Base-by-base conservation (phyloP, 30 jellyfish, hydroid and myxozoan genomes). In the Aurelia sp. region DNA sequence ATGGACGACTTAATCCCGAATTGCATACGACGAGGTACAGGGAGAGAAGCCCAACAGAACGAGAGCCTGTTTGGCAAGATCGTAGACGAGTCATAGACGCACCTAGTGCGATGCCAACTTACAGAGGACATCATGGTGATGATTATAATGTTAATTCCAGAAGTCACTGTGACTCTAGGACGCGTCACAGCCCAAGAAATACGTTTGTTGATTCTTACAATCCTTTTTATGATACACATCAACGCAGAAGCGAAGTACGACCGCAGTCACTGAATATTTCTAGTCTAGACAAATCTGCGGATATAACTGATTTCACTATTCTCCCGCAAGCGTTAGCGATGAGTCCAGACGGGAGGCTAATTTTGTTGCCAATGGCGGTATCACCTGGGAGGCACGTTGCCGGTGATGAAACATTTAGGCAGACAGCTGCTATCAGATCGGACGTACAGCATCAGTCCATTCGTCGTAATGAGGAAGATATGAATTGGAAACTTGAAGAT, bases 271-370 rank as follows among this genome's bases (percentile, higher is more conserved):
- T 66, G 63, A 50, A 33, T 16, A 18, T 64, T 37, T 81, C 89
- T 23, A 59, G 52, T 41, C 23, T 66, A 6, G 79, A 75, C 7
- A 71, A n/a, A 50, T 19, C 22, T 47, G 72, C 78, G 0, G 85
- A 86, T 31, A 64, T 86, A 62, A 74, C 95, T 40, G 76, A 73
- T 4, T 76, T 76, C 52, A 91, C 82, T 4, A 71, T 91, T n/a
- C 73, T 91, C 4, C 97, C 97, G 12, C 97, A 91, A 66, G 92
- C 91, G 4, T 71, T 91, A 19, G 97, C 91, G n/a, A 58, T 91
- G 61, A 81, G 90, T 62, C 96, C 92, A 7, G 83, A 85, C 41
- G 97, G 97, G 44, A 86, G 62, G 79, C 67, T 91, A 52, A 85
- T 91, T 19, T 59, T 91, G 30, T 23, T 91, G 10, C 97, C 97